Evolutionary conservation across 2,113 vertebrate species (phyloP), one percentile per base, ranked within the genome.

Genomic region (Mobula hypostoma): DNA sequence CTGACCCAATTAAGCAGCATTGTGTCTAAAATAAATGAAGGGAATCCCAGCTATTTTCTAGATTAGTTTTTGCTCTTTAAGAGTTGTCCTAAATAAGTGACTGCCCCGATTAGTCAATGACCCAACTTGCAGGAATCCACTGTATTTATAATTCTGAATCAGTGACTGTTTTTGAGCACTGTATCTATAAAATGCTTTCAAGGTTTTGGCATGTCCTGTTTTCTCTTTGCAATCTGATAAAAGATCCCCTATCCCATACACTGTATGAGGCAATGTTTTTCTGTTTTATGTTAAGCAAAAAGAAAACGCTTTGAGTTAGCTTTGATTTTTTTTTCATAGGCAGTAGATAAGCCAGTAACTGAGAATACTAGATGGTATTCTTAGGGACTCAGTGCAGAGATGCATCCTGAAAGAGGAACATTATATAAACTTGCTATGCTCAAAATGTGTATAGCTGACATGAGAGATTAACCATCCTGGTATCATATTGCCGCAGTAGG

Each of bases 401-500:
- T 90, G n/a, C 14, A 66, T 32, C 66, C 14, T 90, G 61, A 32
- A 90, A 32, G 85, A 68, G 66, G 61, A 32, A 90, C 61, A 63
- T 90, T 90, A 32, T 5, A 17, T 90, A 66, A 90, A 90, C 61
- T 5, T 66, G 61, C 61, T 90, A 7, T 90, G 85, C 61, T 68
- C 61, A 88, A 63, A 88, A 88, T 88, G 83, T 88, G 58, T 24
- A 66, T 90, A n/a, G n/a, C 14, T 66, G 61, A 66, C 61, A 66
- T 32, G 85, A 90, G 29, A 66, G 61, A 90, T 90, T 14, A 88
- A 58, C 27, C 56, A 88, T 63, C 83, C 4, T 61, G 11, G 11
- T 88, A 88, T 87, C 83, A 66, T 90, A 90, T 90, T 90, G 29
- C 85, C 15, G 21, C 19, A 83, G 40, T 58, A 19, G 80, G 48